Conservation (phyloP, 1,140 invertebrate genomes). For the Drosophila neocordata region DNA sequence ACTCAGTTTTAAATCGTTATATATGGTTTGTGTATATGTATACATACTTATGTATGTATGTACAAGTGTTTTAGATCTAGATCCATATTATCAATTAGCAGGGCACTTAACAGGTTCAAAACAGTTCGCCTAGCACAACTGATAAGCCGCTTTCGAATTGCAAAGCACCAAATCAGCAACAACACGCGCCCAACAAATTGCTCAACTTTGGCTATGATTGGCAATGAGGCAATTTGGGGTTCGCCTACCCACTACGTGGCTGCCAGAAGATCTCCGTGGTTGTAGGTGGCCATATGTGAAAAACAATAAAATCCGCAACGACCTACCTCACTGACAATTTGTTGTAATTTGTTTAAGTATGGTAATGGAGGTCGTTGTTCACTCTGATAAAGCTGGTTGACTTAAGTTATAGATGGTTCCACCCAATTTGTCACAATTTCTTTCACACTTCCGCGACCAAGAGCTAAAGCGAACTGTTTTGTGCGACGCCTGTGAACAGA, state of each 20-base stretch:
- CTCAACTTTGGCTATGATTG: constrained; percentile 10
- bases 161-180: neutral
- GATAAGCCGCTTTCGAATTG: constrained; percentile 44
- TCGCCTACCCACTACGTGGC: neutral
- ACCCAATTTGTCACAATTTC: constrained; percentile 31
- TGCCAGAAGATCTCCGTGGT: no score
- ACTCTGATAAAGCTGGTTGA: constrained; percentile 16
- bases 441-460: constrained; percentile 13
- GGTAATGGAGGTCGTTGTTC: constrained; percentile 8
- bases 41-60: no score
- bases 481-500: constrained; percentile 71
- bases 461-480: constrained; percentile 52
- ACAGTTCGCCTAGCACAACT: constrained; percentile 56
- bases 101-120: constrained; percentile 53
- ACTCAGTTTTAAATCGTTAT: constrained; percentile 26
- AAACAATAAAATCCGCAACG: constrained; percentile 16
- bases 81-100: constrained; percentile 70
- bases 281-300: neutral
- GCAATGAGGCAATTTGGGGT: neutral
- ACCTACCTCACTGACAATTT: constrained; percentile 42
- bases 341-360: neutral
- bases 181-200: constrained; percentile 47
- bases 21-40: constrained; percentile 21
- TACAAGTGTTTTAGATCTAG: constrained; percentile 17
- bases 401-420: constrained; percentile 30